Percentiles rank a stretch among this genome's conserved stretches.
phyloP scores from a whole-genome alignment of 2,797 vertebrate species.

The Falco rusticolus region DNA sequence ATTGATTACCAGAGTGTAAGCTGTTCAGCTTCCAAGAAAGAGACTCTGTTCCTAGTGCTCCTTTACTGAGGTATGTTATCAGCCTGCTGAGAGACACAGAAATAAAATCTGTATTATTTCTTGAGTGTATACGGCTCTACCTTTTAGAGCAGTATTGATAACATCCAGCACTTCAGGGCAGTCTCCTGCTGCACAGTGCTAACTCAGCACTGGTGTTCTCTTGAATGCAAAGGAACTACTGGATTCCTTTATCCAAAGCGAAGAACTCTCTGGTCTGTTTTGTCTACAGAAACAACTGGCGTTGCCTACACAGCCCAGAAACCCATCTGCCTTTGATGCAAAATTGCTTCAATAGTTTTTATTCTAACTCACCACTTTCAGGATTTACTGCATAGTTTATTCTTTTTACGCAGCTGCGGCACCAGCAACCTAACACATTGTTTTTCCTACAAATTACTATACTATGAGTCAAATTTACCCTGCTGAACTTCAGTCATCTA shows the following conservation, averaged over 20 bases:
- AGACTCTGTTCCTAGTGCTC: not conserved
- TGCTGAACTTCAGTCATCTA: not conserved
- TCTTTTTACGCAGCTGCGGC: not conserved
- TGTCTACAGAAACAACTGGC: not conserved
- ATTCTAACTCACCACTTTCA: not conserved
- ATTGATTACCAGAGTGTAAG: not conserved
- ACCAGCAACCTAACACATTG: not conserved
- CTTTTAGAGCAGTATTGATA: not conserved
- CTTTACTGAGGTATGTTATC: not conserved
- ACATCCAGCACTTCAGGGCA: not conserved
- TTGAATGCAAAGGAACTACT: not conserved
- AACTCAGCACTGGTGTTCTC: not conserved
- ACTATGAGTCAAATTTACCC: not conserved
- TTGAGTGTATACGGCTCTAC: not conserved
- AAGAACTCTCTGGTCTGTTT: not conserved
- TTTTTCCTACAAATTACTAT: not conserved
- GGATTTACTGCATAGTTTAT: not conserved
- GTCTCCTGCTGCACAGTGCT: not conserved
- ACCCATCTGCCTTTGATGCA: not conserved
- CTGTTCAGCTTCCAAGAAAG: not conserved
- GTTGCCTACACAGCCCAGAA: not conserved
- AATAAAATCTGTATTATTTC: conserved; percentile 8
- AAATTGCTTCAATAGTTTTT: not conserved
- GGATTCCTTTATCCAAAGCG: not conserved
- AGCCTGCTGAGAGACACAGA: not conserved